Evolutionary conservation across 2,888 invertebrate genomes (phyloP), one percentile per base, ranked within the genome.

Genomic region (Plagiodera versicolora): DNA sequence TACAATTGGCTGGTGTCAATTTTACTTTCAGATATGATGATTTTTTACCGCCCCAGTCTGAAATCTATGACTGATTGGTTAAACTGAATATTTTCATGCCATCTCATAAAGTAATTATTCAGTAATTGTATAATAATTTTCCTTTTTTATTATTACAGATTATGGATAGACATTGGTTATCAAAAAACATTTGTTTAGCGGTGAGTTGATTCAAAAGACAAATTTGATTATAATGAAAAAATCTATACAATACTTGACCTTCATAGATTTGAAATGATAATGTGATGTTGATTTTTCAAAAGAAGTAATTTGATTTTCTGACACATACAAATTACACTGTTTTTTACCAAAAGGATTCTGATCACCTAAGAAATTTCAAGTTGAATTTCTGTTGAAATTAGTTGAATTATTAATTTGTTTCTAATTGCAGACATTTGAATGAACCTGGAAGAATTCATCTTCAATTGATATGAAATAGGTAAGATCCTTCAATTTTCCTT

Each of bases 271-370:
- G n/a, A n/a, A n/a, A n/a, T 6, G 45, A 32, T 35, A 45, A 24
- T 14, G 56, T 62, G 65, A 65, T 62, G 62, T 46, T 44, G 47
- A 32, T 52, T 46, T 32, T 49, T 28, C 46, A 6, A 5, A 24
- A 20, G 63, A 61, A 63, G 63, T 63, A 54, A 61, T 57, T 58
- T 63, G 56, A 19, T 53, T 69, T 65, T 70, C 58, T 61, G 61
- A 64, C 57, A 61, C 56, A 52, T 39, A 53, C 55, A 68, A 69
- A 62, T 66, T 63, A 66, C 66, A 24, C 55, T 72, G 69, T 71
- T 67, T 65, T 49, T 70, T 62, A 66, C 70, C 70, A 70, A 70
- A 70, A 71, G 71, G 71, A 71, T 71, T 64, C 70, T 71, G 71
- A 44, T 16, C 3, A 24, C 6, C 5, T 10, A 10, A 32, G 10